phyloP scores from a whole-genome alignment of 2,797 vertebrate genomes.

The Phoebastria nigripes region DNA sequence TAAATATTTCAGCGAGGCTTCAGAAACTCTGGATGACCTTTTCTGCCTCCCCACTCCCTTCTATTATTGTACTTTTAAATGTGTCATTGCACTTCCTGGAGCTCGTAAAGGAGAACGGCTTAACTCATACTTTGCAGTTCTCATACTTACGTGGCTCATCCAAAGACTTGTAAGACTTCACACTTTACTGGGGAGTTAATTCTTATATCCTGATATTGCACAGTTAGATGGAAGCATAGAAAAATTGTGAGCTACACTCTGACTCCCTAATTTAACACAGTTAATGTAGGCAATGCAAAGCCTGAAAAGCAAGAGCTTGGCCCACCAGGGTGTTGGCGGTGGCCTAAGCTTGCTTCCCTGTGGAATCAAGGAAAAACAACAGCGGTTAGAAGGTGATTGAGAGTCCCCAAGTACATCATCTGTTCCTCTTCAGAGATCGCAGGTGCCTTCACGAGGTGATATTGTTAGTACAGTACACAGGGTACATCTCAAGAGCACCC shows the following conservation, averaged over 20 bases:
- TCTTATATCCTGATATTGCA: background rate
- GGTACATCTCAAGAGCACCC: background rate
- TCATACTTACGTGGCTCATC: background rate
- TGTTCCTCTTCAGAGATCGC: background rate
- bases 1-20: background rate
- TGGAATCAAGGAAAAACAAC: background rate
- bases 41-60: background rate
- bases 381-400: background rate
- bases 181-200: background rate
- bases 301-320: background rate
- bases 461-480: background rate
- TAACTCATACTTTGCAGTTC: background rate
- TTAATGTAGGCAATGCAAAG: background rate
- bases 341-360: background rate
- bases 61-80: background rate
- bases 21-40: slow-evolving; percentile 2
- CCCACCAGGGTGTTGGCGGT: background rate
- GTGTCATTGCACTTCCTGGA: background rate
- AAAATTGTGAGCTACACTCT: background rate
- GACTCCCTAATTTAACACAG: background rate
- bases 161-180: background rate
- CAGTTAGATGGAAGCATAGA: background rate
- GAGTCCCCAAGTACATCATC: background rate
- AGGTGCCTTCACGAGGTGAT: background rate
- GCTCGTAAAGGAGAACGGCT: background rate